Percentiles rank a stretch among this genome's conserved stretches.
Conservation (phyloP, 2,797 vertebrate genomes). For the Schizopygopsis pylzovi region DNA sequence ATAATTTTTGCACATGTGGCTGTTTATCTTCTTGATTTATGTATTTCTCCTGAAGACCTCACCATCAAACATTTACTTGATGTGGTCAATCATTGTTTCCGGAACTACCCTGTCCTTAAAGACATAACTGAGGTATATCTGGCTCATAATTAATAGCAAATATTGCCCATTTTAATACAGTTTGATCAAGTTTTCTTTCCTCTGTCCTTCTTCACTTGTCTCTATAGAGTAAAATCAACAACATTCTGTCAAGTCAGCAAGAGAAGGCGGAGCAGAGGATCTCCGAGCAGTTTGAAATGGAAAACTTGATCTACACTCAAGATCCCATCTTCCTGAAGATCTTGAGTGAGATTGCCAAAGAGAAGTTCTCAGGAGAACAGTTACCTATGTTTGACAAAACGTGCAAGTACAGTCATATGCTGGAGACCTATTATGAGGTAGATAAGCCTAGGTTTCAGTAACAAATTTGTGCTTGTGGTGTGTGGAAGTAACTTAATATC, state of each 20-base stretch:
- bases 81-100: conserved; percentile 44
- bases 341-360: conserved; percentile 54
- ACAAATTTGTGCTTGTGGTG: not conserved
- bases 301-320: conserved; percentile 78
- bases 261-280: conserved; percentile 64
- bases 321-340: conserved; percentile 68
- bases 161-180: too few species aligned
- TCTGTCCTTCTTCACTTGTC: not conserved
- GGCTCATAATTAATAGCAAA: too few species aligned
- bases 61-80: conserved; percentile 48
- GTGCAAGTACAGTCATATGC: conserved; percentile 55
- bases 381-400: conserved; percentile 43
- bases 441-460: not conserved
- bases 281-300: conserved; percentile 78
- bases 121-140: conserved; percentile 46
- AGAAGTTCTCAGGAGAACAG: conserved; percentile 18
- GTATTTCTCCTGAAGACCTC: conserved; percentile 36
- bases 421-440: conserved; percentile 62
- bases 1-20: not conserved
- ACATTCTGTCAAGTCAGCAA: conserved; percentile 67
- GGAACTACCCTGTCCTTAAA: conserved; percentile 49
- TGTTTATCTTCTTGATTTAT: not conserved
- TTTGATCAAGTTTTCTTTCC: not conserved
- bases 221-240: conserved; percentile 73
- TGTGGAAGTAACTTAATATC: not conserved